Evolutionary conservation across 2,888 invertebrate genomes (phyloP), one percentile per base, ranked within the genome.

Genomic region (Hydrotaea cyrtoneurina): DNA sequence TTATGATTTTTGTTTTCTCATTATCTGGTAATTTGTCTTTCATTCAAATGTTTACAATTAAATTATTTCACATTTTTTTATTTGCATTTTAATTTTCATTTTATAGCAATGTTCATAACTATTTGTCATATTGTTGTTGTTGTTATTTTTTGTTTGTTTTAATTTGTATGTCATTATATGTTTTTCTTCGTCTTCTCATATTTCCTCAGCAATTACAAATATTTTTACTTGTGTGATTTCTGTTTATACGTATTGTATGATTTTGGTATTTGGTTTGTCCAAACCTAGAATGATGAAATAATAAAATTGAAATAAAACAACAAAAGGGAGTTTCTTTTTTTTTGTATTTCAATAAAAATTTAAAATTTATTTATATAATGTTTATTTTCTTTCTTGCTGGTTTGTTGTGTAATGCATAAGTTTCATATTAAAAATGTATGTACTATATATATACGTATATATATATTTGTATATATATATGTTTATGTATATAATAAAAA

Each of bases 51-150:
- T 85, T 85, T 85, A 85, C 84, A 85, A 85, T 85, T 81, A 85
- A 79, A 85, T 85, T 82, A 85, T 85, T 76, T 85, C 84, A 84
- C 86, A 86, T 82, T 84, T 86, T 83, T 80, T 78, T n/a, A n/a
- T n/a, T n/a, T n/a, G n/a, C n/a, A 76, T 82, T 80, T 50, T 78
- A 80, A 73, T 82, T 82, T 82, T 66, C 84, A 73, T 81, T 64
- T 31, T 50, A 19, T 77, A 79, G 84, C 81, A 81, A 79, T 77
- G 64, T 76, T 72, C 64, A 74, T 83, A 21, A 80, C 59, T 62
- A 72, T 73, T 72, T 64, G 43, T 80, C 36, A 62, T 76, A 59
- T 55, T 11, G 31, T n/a, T n/a, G n/a, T n/a, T n/a, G n/a, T n/a
- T n/a, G n/a, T n/a, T n/a, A n/a, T n/a, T 31, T 50, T 78, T 78